These are phyloP conservation scores for Hephaestus fuliginosus DNA, from an alignment of 2,797 vertebrate genomes.

Conservation along the genomic window DNA sequence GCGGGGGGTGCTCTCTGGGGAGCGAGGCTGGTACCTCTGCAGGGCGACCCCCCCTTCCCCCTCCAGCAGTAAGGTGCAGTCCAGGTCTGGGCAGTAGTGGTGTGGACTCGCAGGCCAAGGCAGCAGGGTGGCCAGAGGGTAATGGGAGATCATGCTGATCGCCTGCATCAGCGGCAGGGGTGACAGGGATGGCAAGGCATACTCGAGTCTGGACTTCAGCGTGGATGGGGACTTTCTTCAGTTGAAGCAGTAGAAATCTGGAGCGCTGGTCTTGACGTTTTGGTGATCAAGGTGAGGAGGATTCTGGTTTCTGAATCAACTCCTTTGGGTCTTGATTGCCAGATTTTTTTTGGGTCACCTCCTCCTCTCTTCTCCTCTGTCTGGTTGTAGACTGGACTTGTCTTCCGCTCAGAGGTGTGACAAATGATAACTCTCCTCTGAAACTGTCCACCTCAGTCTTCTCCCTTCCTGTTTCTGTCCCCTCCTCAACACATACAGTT, in stretches of 20 bases:
- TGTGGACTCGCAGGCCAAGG: conserved; percentile 76
- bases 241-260: neutral
- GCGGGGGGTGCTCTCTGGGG: conserved; percentile 82
- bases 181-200: conserved; percentile 69
- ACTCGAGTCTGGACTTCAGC: conserved; percentile 61
- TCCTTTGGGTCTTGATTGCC: conserved; percentile 10
- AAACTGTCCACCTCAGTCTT: conserved; percentile 40
- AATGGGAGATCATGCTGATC: conserved; percentile 84
- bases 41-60: conserved; percentile 83
- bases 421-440: conserved; percentile 38
- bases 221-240: conserved; percentile 27
- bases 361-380: conserved; percentile 23
- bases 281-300: neutral
- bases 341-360: conserved; percentile 18
- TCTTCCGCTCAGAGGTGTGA: conserved; percentile 45
- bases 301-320: neutral
- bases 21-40: conserved; percentile 87
- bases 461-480: conserved; percentile 47
- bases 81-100: conserved; percentile 77
- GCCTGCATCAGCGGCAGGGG: conserved; percentile 67
- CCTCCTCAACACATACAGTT: conserved; percentile 12
- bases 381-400: conserved; percentile 1
- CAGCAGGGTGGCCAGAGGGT: conserved; percentile 82
- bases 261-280: neutral
- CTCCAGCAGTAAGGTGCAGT: conserved; percentile 79